These are phyloP conservation scores for Lycocerus yunnanus DNA, from an alignment of 2,888 invertebrate species.

Conservation along the genomic window DNA sequence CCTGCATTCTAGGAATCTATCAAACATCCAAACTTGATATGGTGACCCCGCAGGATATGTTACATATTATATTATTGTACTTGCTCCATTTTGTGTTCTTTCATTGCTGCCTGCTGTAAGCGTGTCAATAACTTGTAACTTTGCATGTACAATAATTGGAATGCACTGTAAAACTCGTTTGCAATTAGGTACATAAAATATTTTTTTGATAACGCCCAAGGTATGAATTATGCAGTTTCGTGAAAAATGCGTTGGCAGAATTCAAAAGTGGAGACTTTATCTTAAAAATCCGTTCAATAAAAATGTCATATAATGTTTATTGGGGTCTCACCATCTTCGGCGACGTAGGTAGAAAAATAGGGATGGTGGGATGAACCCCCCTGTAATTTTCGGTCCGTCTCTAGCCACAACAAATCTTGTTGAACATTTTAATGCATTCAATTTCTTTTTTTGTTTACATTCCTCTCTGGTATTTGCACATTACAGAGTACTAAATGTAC, in stretches of 20 bases:
- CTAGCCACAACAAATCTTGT: not conserved
- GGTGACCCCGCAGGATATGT: conserved; percentile 4
- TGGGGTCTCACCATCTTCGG: not conserved
- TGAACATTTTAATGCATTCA: not conserved
- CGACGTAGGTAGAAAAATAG: not conserved
- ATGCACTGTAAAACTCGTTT: conserved; percentile 1
- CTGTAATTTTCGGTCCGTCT: not conserved
- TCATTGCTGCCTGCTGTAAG: not conserved
- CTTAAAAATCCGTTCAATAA: not conserved
- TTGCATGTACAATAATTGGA: not conserved
- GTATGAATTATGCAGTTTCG: not conserved
- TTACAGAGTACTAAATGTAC: not conserved
- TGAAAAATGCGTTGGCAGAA: not conserved
- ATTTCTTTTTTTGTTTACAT: not conserved
- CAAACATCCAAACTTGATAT: conserved; percentile 7
- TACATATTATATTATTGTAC: no score
- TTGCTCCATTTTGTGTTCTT: conserved; percentile 1
- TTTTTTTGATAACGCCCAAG: not conserved
- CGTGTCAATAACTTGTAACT: conserved; percentile 5
- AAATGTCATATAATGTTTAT: not conserved
- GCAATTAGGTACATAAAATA: not conserved
- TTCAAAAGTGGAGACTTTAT: not conserved
- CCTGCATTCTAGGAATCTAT: no score
- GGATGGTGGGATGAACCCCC: not conserved
- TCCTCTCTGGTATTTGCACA: not conserved